Conservation (phyloP, 2,797 vertebrate genomes). For the Craterocephalus amniculus region DNA sequence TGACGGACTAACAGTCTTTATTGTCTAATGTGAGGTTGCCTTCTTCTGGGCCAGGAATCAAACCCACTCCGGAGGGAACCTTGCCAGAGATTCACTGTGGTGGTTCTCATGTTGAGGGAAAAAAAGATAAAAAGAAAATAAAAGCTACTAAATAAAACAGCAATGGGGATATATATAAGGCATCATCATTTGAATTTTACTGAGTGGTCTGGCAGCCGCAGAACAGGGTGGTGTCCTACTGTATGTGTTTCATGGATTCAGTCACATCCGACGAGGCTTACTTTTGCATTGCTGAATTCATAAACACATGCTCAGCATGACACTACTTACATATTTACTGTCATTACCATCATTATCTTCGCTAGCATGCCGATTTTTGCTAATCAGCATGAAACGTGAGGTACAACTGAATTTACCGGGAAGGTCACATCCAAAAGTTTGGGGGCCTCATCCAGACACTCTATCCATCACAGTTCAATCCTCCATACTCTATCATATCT, state of each 20-base stretch:
- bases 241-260: not conserved
- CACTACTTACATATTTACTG: not conserved
- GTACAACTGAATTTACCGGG: not conserved
- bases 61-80: conserved; percentile 38
- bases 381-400: not conserved
- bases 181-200: conserved; percentile 13
- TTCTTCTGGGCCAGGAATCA: conserved; percentile 44
- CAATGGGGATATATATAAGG: conserved; percentile 13
- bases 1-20: conserved; percentile 53
- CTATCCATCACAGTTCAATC: too few relatives aligned
- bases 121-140: conserved; percentile 27
- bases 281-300: not conserved
- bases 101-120: conserved; percentile 30
- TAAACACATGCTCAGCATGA: not conserved
- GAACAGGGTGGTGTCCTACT: conserved; percentile 10
- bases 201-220: conserved; percentile 27
- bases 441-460: too few relatives aligned
- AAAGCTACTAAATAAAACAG: conserved; percentile 38
- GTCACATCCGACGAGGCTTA: not conserved
- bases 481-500: too few relatives aligned
- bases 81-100: conserved; percentile 49
- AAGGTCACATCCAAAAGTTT: too few relatives aligned
- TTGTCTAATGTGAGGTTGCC: conserved; percentile 36
- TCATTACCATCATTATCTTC: not conserved
- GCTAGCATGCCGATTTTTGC: not conserved